Conservation (phyloP, 2,888 invertebrate species). For the Caenorhabditis sulstoni region DNA sequence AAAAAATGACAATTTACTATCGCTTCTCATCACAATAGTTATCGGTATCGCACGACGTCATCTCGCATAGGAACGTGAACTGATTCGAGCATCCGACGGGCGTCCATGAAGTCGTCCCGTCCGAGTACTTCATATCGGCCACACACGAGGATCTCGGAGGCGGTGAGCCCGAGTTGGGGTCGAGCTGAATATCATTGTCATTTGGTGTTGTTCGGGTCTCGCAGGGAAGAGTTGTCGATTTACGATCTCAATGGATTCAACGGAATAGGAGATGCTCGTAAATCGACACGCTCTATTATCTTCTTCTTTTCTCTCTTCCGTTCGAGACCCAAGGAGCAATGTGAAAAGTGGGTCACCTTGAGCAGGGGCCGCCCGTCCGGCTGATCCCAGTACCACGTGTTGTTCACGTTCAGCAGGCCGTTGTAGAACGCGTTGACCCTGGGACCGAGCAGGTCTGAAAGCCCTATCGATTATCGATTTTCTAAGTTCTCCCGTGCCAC, state of each 20-base stretch:
- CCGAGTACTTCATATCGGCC: conserved; percentile 49
- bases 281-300: too few species aligned
- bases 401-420: conserved; percentile 26
- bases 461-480: background rate
- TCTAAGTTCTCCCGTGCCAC: background rate
- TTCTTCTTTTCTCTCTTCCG: too few species aligned
- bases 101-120: conserved; percentile 47
- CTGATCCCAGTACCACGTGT: conserved; percentile 41
- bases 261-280: too few species aligned
- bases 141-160: conserved; percentile 29
- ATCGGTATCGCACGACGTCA: conserved; percentile 46
- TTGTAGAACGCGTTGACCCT: conserved; percentile 39
- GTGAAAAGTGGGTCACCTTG: too few species aligned
- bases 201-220: background rate
- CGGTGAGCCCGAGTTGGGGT: conserved; percentile 33
- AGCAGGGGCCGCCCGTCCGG: background rate
- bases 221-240: conserved; percentile 8
- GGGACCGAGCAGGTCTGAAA: background rate
- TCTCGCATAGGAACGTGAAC: conserved; percentile 34
- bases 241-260: too few species aligned
- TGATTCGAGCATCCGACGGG: conserved; percentile 34
- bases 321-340: too few species aligned
- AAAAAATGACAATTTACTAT: too few species aligned
- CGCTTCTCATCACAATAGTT: conserved; percentile 33
- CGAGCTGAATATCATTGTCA: conserved; percentile 13